A percentile compares a stretch with the other conserved stretches of the same genome.
phyloP scores from a whole-genome alignment of 2,113 vertebrate genomes.

The Lepus americanus region DNA sequence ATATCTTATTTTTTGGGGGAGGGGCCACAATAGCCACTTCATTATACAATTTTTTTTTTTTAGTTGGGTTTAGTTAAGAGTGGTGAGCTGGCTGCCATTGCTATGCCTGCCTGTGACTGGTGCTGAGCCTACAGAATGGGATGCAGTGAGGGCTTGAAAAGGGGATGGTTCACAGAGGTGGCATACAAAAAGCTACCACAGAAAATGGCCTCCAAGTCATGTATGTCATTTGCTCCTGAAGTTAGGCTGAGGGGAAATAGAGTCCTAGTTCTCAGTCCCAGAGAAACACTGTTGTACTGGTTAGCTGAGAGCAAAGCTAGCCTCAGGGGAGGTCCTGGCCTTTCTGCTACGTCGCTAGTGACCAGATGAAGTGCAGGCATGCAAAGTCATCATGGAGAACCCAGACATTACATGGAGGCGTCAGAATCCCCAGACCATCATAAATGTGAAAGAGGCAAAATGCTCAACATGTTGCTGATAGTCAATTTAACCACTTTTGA shows the following conservation, averaged over 20 bases:
- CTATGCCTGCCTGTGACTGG: neutral
- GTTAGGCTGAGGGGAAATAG: neutral
- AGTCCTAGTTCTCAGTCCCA: neutral
- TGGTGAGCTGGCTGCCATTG: neutral
- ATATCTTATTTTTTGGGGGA: neutral
- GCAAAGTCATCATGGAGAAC: neutral
- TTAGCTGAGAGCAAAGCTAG: neutral
- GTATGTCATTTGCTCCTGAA: constrained; percentile 3
- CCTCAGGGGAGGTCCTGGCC: neutral
- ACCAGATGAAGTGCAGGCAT: constrained; percentile 22
- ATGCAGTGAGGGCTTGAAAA: neutral
- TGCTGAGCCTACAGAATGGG: neutral
- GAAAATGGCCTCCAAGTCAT: neutral
- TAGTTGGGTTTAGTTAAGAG: neutral
- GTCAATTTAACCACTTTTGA: neutral
- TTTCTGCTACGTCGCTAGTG: neutral
- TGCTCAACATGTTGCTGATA: neutral
- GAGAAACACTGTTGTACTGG: neutral
- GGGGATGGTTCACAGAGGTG: neutral
- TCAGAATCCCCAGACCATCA: constrained; percentile 14
- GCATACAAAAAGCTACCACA: neutral
- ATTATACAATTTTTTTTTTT: neutral
- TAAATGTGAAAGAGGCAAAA: neutral
- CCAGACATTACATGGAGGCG: neutral
- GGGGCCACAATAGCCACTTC: neutral